Percentiles rank a stretch among this genome's conserved stretches.
Evolutionary conservation across 2,797 vertebrate genomes (phyloP).

Genomic region (Potorous gilbertii): DNA sequence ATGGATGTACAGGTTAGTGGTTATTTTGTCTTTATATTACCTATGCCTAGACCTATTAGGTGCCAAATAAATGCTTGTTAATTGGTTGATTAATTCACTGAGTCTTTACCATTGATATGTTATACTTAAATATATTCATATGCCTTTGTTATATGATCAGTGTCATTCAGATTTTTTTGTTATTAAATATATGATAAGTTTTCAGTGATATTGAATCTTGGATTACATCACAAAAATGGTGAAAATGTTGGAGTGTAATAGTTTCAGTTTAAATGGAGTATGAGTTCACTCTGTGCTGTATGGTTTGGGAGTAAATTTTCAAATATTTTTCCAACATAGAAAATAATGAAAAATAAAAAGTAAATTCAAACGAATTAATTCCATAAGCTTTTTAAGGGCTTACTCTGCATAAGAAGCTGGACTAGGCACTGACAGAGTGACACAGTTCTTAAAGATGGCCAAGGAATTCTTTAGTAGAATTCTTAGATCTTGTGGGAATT

Average conservation of each 20-base stretch:
- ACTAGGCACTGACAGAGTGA: neutral
- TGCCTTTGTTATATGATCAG: neutral
- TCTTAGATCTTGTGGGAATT: neutral
- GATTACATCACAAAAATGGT: fast-evolving
- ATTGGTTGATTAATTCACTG: neutral
- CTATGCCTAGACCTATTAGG: neutral
- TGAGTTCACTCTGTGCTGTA: neutral
- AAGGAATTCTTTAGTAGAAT: neutral
- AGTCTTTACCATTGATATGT: neutral
- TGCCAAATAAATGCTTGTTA: neutral
- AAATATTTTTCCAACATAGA: neutral
- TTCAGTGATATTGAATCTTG: fast-evolving
- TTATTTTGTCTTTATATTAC: neutral
- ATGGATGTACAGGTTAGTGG: neutral
- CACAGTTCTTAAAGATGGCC: neutral
- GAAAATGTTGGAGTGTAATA: fast-evolving
- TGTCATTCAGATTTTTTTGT: neutral
- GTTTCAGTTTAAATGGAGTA: neutral
- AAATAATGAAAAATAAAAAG: neutral
- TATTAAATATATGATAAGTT: neutral
- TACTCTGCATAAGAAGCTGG: neutral
- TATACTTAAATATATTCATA: neutral
- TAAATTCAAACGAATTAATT: neutral
- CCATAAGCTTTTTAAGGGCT: neutral
- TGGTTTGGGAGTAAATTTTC: neutral